Base-by-base conservation (phyloP, 2,113 vertebrate species). In the Dunckerocampus dactyliophorus region DNA sequence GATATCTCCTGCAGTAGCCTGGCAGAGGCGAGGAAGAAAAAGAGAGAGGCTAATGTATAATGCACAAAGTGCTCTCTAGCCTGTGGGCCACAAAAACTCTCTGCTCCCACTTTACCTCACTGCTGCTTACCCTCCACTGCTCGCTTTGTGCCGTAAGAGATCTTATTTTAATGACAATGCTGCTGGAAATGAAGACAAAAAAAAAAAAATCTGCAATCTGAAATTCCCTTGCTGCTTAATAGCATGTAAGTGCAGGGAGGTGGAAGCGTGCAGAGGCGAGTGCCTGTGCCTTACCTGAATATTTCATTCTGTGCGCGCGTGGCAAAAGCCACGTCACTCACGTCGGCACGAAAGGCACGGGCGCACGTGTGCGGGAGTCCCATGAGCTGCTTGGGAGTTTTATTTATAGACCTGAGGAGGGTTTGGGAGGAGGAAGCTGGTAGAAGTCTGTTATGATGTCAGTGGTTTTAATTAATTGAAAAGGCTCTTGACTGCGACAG, bases 401-500 rank as follows among this genome's bases (percentile, higher is more conserved):
- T 73, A 82, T 84, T 82, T 85, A 82, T 85, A 86, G 82, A 82
- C 43, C 31, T 60, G 47, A 46, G 61, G 51, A 14, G 46, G 57
- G 52, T 8, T 47, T 53, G 39, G 47, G 16, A 42, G 49, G 47
- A 59, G 10, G 71, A 69, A 61, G 63, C 22, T 15, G 31, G 66
- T 45, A 72, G 65, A 48, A 59, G 70, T 22, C 45, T 80, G 74
- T 76, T 83, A 71, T 76, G 71, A 85, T 72, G 82, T 72, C 71
- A 76, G 65, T 28, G 65, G 56, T 60, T 74, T 72, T 72, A 62
- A 85, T 73, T 80, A 77, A 86, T 86, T 86, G 82, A 86, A 85
- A 53, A 83, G 82, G 74, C 63, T 81, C 59, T 62, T 64, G 72
- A 71, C 76, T 77, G 77, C 1, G 54, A 64, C 62, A 72, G 71